Percentiles rank a stretch among this genome's conserved stretches.
phyloP scores from a whole-genome alignment of 2,888 invertebrate genomes.

The Aleiodes leptofemur region DNA sequence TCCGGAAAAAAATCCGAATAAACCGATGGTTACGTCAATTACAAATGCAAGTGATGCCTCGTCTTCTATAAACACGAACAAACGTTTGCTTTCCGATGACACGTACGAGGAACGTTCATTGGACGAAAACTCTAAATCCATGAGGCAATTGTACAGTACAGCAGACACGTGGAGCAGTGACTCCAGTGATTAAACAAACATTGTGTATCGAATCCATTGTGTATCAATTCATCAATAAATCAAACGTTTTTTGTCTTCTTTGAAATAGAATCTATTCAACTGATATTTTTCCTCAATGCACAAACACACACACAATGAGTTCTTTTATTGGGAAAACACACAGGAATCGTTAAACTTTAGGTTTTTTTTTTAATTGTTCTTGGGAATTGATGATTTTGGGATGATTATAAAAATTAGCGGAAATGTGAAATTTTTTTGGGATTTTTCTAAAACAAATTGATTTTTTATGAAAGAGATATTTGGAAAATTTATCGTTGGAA shows the following conservation, averaged over 20 bases:
- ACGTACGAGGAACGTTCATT: slow-evolving; percentile 46
- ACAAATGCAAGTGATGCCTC: slow-evolving; percentile 13
- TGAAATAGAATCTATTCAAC: not conserved
- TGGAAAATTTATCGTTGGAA: too few relatives aligned
- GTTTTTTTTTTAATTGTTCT: too few relatives aligned
- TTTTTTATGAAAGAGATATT: too few relatives aligned
- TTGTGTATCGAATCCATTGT: slow-evolving; percentile 11
- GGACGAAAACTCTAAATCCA: slow-evolving; percentile 56
- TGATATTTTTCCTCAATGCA: not conserved
- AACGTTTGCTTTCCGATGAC: slow-evolving; percentile 37
- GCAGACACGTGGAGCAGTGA: slow-evolving; percentile 66
- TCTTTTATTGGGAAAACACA: not conserved
- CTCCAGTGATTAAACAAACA: slow-evolving; percentile 49
- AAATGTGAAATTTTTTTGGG: too few relatives aligned
- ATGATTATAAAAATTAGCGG: too few relatives aligned
- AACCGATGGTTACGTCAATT: slow-evolving; percentile 19
- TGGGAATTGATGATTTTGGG: too few relatives aligned
- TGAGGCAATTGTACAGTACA: slow-evolving; percentile 64
- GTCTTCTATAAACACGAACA: slow-evolving; percentile 19
- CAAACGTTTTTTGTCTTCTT: not conserved
- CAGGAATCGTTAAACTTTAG: too few relatives aligned
- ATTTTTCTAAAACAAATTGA: too few relatives aligned
- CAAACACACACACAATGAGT: not conserved
- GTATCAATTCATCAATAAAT: slow-evolving; percentile 18
- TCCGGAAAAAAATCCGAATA: not conserved